Percentiles rank a stretch among this genome's conserved stretches.
Conservation (phyloP, 2,888 invertebrate genomes). For the Tenodera sinensis region DNA sequence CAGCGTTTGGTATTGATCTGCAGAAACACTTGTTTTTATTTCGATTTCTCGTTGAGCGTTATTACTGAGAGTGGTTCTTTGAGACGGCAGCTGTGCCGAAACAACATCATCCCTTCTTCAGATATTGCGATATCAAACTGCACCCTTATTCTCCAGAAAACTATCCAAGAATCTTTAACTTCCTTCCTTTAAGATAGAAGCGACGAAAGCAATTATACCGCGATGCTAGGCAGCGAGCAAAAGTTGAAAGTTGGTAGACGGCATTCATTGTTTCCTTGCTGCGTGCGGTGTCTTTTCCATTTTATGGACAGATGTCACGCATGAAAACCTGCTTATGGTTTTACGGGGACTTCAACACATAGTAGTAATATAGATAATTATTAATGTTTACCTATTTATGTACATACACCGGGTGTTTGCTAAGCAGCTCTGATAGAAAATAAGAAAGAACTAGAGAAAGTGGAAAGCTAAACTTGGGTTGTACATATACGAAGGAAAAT, state of each 20-base stretch:
- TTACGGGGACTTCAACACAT: too few species aligned
- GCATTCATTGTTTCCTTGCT: background rate
- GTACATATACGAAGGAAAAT: too few species aligned
- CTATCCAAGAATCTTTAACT: background rate
- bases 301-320: background rate
- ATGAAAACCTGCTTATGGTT: background rate
- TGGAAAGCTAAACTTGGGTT: too few species aligned
- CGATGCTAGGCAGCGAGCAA: background rate
- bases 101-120: background rate
- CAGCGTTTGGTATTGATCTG: background rate
- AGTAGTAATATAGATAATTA: too few species aligned
- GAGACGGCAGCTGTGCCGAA: background rate
- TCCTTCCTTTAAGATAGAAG: background rate
- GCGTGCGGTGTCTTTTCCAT: too few species aligned
- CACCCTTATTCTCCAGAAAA: background rate
- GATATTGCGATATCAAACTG: background rate
- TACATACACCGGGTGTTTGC: too few species aligned
- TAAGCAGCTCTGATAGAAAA: too few species aligned
- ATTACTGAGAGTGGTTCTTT: background rate
- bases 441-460: too few species aligned
- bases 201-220: background rate
- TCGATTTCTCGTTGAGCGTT: background rate
- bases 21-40: background rate
- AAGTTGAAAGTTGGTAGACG: background rate
- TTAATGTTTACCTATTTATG: too few species aligned